Evolutionary conservation across 1,140 invertebrate species (phyloP), one percentile per base, ranked within the genome.

Genomic region (Bombus polaris): DNA sequence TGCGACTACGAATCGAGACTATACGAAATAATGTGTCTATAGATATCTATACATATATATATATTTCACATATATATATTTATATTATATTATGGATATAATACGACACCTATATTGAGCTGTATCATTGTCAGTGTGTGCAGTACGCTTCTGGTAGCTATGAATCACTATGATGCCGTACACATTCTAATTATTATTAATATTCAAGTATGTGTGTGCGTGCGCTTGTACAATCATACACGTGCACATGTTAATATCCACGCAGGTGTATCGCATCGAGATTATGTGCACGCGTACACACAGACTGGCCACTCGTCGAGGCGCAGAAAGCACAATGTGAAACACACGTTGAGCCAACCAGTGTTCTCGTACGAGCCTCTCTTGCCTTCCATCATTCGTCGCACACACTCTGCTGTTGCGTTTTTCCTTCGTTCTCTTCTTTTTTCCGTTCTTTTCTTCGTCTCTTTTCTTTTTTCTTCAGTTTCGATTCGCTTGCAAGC

Each of bases 111-210:
- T 89, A 89, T 92, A 92, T 77, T 91, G 83, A 91, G 91, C 91
- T 93, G 91, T 93, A 91, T 92, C 93, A 95, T 95, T 95, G 94
- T 95, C 94, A 95, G 93, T 95, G 93, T 95, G 92, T 94, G 93
- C 94, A 94, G 94, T 94, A 92, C 92, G 94, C 94, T 95, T 95
- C 86, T 93, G 92, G 92, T 94, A 93, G 92, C 92, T 92, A 90
- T 88, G 25, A 89, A 89, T 89, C 88, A 89, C 88, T 81, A 81
- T 87, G 74, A 89, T 47, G 81, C 88, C 76, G 70, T 89, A 76
- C 82, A 87, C 85, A 62, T 86, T 89, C 47, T 76, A 87, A 62
- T 86, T 88, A 85, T 88, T n/a, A 66, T 66, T n/a, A 59, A 42
- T 78, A 65, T 79, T 28, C 28, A 13, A 75, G 22, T 72, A 37